These are phyloP conservation scores for Taurulus bubalis DNA, from an alignment of 2,113 vertebrate genomes.

Conservation along the genomic window DNA sequence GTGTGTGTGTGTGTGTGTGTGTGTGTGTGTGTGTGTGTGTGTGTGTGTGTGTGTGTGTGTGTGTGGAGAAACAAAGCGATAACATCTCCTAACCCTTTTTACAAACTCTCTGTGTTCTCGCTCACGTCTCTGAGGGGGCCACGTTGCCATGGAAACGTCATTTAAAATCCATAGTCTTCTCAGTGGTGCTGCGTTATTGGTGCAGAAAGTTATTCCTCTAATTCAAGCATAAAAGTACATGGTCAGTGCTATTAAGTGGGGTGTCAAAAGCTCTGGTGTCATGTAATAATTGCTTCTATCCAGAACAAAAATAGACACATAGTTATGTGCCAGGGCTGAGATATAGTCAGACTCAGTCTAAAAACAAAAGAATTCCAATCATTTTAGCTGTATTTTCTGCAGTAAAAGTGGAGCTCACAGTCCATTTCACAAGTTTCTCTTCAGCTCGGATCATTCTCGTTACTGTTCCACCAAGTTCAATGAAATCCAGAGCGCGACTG, in stretches of 20 bases:
- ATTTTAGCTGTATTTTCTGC: no score
- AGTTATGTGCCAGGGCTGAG: no score
- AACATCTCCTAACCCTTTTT: constrained; percentile 29
- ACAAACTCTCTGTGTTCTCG: constrained; percentile 36
- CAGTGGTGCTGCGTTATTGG: constrained; percentile 4
- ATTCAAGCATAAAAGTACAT: neutral
- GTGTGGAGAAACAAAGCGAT: constrained; percentile 17
- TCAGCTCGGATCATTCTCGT: no score
- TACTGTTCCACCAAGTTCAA: no score
- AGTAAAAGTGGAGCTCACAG: no score
- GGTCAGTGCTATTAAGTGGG: neutral
- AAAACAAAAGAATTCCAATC: no score
- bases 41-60: neutral
- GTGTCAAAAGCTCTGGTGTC: neutral
- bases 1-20: no score
- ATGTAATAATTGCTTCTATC: no score
- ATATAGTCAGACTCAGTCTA: no score
- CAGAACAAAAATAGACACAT: no score
- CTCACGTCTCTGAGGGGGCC: constrained; percentile 19
- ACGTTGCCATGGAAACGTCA: constrained; percentile 59
- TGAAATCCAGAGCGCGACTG: no score
- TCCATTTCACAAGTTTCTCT: no score
- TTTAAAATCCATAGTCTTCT: constrained; percentile 42
- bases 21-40: constrained; percentile 3
- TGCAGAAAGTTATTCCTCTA: neutral